Evolutionary conservation across 1,140 invertebrate genomes (phyloP).

Genomic region (Plutomurus gul): DNA sequence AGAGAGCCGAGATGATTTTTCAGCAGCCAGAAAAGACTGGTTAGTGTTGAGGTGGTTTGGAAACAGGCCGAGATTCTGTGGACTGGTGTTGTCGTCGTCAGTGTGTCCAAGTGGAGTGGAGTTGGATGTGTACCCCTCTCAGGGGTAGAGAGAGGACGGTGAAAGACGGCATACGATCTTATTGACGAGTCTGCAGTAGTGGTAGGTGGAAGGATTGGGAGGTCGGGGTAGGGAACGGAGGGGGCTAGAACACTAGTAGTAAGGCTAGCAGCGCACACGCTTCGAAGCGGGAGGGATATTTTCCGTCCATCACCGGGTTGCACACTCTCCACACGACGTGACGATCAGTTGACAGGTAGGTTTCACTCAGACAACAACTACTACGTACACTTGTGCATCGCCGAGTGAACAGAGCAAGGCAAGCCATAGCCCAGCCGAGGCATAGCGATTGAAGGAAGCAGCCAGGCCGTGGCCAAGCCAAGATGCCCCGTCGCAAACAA

Average conservation of each 20-base stretch:
- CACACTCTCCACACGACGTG: conserved; percentile 50
- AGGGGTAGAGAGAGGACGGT: background rate
- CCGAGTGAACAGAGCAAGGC: conserved; percentile 13
- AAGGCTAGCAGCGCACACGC: conserved; percentile 50
- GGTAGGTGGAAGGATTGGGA: conserved; percentile 15
- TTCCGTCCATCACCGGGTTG: conserved; percentile 53
- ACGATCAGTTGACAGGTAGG: conserved; percentile 55
- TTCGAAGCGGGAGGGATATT: no score
- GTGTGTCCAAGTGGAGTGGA: no score
- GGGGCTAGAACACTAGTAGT: no score
- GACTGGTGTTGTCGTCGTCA: no score
- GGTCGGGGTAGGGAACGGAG: conserved; percentile 18
- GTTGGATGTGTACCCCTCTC: background rate
- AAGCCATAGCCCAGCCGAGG: background rate
- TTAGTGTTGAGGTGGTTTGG: no score
- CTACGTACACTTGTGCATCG: conserved; percentile 11
- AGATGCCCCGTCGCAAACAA: conserved; percentile 67
- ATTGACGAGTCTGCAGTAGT: conserved; percentile 38
- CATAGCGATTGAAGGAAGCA: conserved; percentile 12
- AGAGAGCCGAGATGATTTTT: no score
- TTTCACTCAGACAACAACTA: conserved; percentile 48
- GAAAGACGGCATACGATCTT: conserved; percentile 3
- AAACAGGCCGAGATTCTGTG: no score
- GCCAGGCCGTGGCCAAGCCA: conserved; percentile 23
- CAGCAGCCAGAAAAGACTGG: no score